phyloP scores from a whole-genome alignment of 1,140 invertebrate species.

The Drosophila quadrilineata region DNA sequence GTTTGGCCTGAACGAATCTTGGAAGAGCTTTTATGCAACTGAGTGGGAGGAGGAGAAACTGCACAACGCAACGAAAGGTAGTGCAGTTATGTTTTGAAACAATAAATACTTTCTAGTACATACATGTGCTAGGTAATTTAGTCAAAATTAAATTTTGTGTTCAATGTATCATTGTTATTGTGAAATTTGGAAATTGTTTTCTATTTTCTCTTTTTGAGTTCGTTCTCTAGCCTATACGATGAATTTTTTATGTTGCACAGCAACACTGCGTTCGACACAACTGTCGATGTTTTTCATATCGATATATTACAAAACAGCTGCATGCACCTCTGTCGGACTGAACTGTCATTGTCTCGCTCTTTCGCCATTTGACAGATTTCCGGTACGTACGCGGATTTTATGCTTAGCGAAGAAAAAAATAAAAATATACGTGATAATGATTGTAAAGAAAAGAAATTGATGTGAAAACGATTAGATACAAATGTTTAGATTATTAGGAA shows the following conservation, averaged over 20 bases:
- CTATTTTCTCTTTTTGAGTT: conserved; percentile 50
- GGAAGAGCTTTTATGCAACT: conserved; percentile 60
- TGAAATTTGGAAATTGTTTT: conserved; percentile 25
- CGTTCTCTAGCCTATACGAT: conserved; percentile 38
- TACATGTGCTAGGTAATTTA: conserved; percentile 56
- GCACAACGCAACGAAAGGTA: conserved; percentile 14
- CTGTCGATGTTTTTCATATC: too few species aligned
- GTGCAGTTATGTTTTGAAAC: conserved; percentile 22
- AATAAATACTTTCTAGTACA: not conserved
- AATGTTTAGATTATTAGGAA: conserved; percentile 22
- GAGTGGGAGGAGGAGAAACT: not conserved
- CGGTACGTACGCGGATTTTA: conserved; percentile 79
- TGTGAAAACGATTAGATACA: conserved; percentile 13
- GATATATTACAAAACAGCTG: conserved; percentile 14
- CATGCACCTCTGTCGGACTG: conserved; percentile 25
- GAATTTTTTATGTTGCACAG: conserved; percentile 9
- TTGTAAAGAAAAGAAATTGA: conserved; percentile 35
- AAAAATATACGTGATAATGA: conserved; percentile 40
- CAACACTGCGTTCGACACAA: conserved; percentile 24
- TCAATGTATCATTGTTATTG: conserved; percentile 57
- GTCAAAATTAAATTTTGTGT: conserved; percentile 23
- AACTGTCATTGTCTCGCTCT: conserved; percentile 59
- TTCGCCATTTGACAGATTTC: conserved; percentile 80
- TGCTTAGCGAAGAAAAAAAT: conserved; percentile 31
- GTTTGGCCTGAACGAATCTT: conserved; percentile 19